Conservation (phyloP, 2,888 invertebrate genomes). For the Siphlonurus alternatus region DNA sequence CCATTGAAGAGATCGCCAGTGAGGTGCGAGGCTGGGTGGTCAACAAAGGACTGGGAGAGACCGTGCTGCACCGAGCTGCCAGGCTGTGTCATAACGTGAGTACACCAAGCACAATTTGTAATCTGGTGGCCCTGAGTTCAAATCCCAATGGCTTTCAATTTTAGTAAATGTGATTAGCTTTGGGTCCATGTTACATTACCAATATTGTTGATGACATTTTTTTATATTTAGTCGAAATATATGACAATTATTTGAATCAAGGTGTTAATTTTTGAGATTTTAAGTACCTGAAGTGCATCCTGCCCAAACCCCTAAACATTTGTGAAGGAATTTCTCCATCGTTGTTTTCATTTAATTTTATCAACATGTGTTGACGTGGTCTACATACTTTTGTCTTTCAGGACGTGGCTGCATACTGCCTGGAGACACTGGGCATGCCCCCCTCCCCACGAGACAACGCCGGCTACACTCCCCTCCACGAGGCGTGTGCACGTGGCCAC, state of each 20-base stretch:
- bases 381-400: too few species aligned
- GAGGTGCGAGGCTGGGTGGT: constrained; percentile 84
- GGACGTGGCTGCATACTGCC: constrained; percentile 81
- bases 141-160: too few species aligned
- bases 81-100: constrained; percentile 72
- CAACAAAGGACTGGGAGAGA: constrained; percentile 89
- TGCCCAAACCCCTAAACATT: too few species aligned
- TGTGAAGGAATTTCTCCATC: too few species aligned
- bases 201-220: too few species aligned
- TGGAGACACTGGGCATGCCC: constrained; percentile 66
- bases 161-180: constrained; percentile 15
- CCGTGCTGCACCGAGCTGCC: constrained; percentile 79
- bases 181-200: not conserved
- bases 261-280: too few species aligned
- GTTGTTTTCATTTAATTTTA: too few species aligned
- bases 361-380: too few species aligned
- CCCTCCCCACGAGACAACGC: constrained; percentile 85
- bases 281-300: too few species aligned
- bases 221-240: too few species aligned
- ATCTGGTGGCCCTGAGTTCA: not conserved
- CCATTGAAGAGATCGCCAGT: constrained; percentile 52
- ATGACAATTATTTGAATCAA: too few species aligned
- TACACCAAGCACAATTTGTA: constrained; percentile 18
- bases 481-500: constrained; percentile 78
- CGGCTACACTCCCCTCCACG: constrained; percentile 83